phyloP scores from a whole-genome alignment of 2,113 vertebrate genomes.

The Cyrtonyx montezumae region DNA sequence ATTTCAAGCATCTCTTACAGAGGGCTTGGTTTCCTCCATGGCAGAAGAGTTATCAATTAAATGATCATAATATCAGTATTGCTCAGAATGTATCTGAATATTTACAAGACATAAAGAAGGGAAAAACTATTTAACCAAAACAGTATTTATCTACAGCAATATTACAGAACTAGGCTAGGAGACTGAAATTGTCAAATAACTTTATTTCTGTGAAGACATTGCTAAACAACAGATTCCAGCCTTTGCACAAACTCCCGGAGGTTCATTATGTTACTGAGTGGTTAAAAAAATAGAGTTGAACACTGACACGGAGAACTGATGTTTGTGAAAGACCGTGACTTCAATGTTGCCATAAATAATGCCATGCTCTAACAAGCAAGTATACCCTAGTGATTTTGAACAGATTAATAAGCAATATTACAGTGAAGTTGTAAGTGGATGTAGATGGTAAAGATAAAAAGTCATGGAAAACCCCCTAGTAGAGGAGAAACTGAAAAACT shows the following conservation, averaged over 20 bases:
- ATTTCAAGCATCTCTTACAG: background rate
- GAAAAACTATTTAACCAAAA: background rate
- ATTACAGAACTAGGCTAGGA: background rate
- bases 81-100: background rate
- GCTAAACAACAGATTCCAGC: background rate
- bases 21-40: background rate
- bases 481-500: background rate
- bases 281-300: background rate
- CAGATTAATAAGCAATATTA: background rate
- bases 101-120: background rate
- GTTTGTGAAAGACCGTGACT: background rate
- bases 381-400: background rate
- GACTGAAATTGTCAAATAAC: background rate
- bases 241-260: background rate
- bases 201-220: background rate
- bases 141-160: background rate
- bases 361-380: background rate
- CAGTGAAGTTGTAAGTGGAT: background rate
- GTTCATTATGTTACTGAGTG: background rate
- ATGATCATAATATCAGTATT: background rate
- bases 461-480: background rate
- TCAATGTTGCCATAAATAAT: background rate
- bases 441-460: background rate
- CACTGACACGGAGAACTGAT: background rate
- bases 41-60: background rate